Evolutionary conservation across 1,140 invertebrate genomes (phyloP).

Genomic region (Antheraea pernyi): DNA sequence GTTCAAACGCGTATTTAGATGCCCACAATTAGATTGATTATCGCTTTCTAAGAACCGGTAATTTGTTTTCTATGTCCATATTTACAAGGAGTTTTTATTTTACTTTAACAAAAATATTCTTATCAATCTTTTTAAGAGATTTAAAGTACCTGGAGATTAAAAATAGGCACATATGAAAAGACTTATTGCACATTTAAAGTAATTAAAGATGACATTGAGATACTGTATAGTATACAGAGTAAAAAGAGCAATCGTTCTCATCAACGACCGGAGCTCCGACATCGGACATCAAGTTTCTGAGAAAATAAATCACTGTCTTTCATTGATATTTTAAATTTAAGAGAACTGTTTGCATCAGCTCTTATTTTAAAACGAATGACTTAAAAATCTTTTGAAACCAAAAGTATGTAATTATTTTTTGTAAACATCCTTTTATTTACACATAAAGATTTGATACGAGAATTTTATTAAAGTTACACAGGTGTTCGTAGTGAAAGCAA

Average conservation of each 20-base stretch:
- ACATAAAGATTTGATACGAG: background rate
- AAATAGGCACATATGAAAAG: too few species aligned
- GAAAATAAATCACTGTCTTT: constrained; percentile 36
- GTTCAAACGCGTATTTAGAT: constrained; percentile 36
- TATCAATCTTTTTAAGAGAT: too few species aligned
- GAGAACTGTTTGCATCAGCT: background rate
- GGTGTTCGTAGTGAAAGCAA: background rate
- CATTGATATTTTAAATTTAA: background rate
- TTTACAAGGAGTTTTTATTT: background rate
- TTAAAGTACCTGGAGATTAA: too few species aligned
- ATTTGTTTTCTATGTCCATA: background rate
- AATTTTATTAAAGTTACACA: constrained; percentile 2
- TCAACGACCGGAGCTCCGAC: constrained; percentile 21
- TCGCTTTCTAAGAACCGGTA: background rate
- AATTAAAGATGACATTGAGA: constrained; percentile 44
- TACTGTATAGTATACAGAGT: too few species aligned
- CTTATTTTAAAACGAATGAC: background rate
- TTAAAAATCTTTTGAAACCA: background rate
- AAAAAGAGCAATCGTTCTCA: too few species aligned
- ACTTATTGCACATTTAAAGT: background rate
- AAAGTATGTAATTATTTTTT: background rate
- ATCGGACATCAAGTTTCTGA: constrained; percentile 40
- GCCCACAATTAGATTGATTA: background rate
- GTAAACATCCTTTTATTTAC: background rate
- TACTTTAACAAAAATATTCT: too few species aligned